Base-by-base conservation (phyloP, 2,888 invertebrate genomes). In the Eretmocerus hayati region DNA sequence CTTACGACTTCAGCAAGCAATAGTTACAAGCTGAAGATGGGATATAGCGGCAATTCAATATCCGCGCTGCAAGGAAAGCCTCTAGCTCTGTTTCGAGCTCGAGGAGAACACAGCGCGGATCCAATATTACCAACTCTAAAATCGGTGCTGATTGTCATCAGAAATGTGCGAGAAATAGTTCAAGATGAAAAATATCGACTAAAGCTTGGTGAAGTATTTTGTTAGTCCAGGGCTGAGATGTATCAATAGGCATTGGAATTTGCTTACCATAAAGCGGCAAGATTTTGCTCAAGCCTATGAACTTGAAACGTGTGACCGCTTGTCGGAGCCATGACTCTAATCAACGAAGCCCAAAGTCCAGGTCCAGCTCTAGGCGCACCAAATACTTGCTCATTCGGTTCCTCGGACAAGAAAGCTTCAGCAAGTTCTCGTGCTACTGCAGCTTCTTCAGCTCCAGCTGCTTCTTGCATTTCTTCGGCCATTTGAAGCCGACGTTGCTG, bases 381-480 rank as follows among this genome's bases (percentile, higher is more conserved):
- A 72, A 96, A 99, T 1, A 86, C 77, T 62, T 86, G 87, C 74
- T 99, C 97, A 2, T 96, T 93, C 3, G 96, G 75, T 54, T 94
- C 87, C 71, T 97, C 96, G 47, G 90, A 90, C 2, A 99, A 77
- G 62, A 97, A 95, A 6, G 95, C 92, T 61, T 94, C 92, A 0
- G 97, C 97, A 87, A 99, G 92, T 77, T 99, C 95, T 58, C 88
- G 87, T 0, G 97, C 97, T 44, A 97, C 75, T 60, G 95, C 92
- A 56, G 90, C 87, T 66, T 99, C 97, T 57, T 95, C 95, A 37
- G 91, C 90, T 0, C 90, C 94, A 2, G 96, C 96, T 0, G 96
- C 93, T 72, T 95, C 94, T 52, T 93, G 84, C 91, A 97, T 94
- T 75, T 97, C 94, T 67, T 95, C 92, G 0, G 96, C 96, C 91